phyloP scores from a whole-genome alignment of 2,888 invertebrate species.

The Gibbula magus region DNA sequence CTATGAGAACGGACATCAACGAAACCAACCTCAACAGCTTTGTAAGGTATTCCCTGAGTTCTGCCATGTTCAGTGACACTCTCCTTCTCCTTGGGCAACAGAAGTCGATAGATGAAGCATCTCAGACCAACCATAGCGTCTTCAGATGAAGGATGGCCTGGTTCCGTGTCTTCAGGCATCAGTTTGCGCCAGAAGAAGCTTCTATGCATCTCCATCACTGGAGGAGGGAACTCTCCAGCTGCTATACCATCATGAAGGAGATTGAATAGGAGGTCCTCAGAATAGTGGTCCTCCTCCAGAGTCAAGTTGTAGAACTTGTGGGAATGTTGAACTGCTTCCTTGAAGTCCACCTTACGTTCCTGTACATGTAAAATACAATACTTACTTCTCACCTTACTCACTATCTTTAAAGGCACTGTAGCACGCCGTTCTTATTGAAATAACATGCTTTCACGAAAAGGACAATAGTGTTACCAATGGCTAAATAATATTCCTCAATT shows the following conservation, averaged over 20 bases:
- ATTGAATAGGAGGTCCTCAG: constrained; percentile 15
- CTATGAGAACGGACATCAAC: too few species aligned
- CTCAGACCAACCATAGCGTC: constrained; percentile 58
- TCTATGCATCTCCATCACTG: constrained; percentile 62
- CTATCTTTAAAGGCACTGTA: too few species aligned
- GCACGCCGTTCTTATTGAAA: too few species aligned
- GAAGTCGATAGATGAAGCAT: constrained; percentile 63
- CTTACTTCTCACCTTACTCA: too few species aligned
- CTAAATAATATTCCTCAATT: too few species aligned
- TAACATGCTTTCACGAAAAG: too few species aligned
- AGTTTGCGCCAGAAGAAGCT: constrained; percentile 70
- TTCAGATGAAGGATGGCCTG: constrained; percentile 58
- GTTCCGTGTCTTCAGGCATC: constrained; percentile 56
- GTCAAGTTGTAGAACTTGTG: constrained; percentile 58
- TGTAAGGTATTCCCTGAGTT: too few species aligned
- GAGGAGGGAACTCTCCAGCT: constrained; percentile 37
- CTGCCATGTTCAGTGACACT: too few species aligned
- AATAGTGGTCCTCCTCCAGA: neutral
- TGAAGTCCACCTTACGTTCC: constrained; percentile 30
- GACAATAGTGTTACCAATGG: too few species aligned
- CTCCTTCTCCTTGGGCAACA: constrained; percentile 46
- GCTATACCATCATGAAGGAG: constrained; percentile 22
- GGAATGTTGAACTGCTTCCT: constrained; percentile 55
- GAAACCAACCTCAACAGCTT: too few species aligned
- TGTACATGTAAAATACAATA: neutral